Percentiles rank a stretch among this genome's conserved stretches.
phyloP scores from a whole-genome alignment of 2,113 vertebrate species.

The Anser cygnoides region DNA sequence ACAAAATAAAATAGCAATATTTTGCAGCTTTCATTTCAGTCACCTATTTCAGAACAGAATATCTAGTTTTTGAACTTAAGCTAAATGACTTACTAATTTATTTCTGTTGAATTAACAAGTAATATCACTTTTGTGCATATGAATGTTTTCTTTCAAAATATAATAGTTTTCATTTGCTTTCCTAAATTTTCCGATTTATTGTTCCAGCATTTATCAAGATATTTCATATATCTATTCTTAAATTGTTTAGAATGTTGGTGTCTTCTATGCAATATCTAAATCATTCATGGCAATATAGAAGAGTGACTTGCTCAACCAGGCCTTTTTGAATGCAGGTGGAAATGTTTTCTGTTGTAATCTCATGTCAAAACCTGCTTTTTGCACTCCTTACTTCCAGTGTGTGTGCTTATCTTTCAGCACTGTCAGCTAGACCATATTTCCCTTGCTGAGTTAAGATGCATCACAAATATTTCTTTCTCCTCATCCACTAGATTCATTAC shows the following conservation, averaged over 20 bases:
- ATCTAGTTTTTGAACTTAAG: neutral
- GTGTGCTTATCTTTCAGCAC: neutral
- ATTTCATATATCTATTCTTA: neutral
- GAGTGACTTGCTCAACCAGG: neutral
- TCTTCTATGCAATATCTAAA: neutral
- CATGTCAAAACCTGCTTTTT: neutral
- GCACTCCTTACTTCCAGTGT: neutral
- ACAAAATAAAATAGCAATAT: neutral
- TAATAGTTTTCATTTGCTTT: neutral
- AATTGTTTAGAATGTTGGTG: neutral
- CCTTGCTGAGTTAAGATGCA: neutral
- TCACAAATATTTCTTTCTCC: slow-evolving; percentile 4
- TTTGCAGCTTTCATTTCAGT: neutral
- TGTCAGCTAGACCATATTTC: neutral
- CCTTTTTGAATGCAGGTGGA: neutral
- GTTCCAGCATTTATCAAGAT: neutral
- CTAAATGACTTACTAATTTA: neutral
- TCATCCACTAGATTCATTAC: neutral
- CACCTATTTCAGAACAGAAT: neutral
- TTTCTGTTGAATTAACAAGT: neutral
- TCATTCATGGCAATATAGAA: neutral
- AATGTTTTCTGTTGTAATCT: neutral
- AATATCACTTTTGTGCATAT: neutral
- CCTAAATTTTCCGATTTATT: neutral
- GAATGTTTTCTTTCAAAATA: neutral